These are phyloP conservation scores for Toxotes lorentzi DNA, from an alignment of 2,797 vertebrate genomes.

Conservation along the genomic window DNA sequence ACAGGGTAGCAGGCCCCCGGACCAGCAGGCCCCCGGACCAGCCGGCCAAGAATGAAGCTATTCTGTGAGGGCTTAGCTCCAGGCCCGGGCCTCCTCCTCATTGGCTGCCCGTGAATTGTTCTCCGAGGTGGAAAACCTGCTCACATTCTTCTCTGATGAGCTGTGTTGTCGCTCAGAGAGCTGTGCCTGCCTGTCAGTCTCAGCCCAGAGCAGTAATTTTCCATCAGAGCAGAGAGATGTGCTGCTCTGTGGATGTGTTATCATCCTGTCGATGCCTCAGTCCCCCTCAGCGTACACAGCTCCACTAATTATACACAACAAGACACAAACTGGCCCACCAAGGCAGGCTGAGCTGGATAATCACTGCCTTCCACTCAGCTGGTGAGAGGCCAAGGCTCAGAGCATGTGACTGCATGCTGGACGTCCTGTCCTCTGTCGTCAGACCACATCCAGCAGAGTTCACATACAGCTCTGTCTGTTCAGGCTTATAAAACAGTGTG, in stretches of 20 bases:
- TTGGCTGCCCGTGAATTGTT: conserved; percentile 65
- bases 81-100: conserved; percentile 40
- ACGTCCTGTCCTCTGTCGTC: neutral
- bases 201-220: conserved; percentile 49
- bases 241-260: conserved; percentile 27
- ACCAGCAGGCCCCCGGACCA: conserved; percentile 20
- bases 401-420: conserved; percentile 37
- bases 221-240: conserved; percentile 42
- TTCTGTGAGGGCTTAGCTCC: conserved; percentile 62
- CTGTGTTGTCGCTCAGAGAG: conserved; percentile 33
- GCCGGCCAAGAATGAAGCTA: conserved; percentile 55
- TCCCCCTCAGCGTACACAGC: conserved; percentile 15
- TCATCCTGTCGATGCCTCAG: neutral
- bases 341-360: conserved; percentile 24
- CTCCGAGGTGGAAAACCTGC: conserved; percentile 73
- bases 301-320: conserved; percentile 42
- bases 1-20: neutral
- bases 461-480: conserved; percentile 6
- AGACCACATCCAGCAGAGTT: neutral
- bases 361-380: conserved; percentile 23
- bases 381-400: neutral
- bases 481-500: neutral
- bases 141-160: conserved; percentile 75
- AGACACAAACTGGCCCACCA: neutral
- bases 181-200: conserved; percentile 23